Conservation (phyloP, 2,888 invertebrate species). For the Sinotaia quadrata region DNA sequence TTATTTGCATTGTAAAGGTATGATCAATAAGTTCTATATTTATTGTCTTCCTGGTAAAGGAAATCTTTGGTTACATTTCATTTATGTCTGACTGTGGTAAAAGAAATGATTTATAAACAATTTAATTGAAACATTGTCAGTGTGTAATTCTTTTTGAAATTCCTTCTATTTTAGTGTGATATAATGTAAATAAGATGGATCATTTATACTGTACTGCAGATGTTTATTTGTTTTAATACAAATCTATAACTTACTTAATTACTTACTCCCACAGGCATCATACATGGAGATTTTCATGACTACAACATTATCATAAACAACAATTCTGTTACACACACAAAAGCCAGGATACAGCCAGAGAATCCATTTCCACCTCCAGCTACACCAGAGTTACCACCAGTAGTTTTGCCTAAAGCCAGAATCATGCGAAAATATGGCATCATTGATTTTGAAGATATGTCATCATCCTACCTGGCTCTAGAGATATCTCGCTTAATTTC, state of each 20-base stretch:
- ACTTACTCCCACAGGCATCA: conserved; percentile 25
- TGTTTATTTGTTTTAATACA: conserved; percentile 3
- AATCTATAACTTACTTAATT: neutral
- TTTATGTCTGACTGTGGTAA: too few species aligned
- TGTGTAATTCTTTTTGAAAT: too few species aligned
- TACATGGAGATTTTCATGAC: conserved; percentile 30
- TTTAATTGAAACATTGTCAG: too few species aligned
- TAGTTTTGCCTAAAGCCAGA: neutral
- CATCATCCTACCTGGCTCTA: conserved; percentile 14
- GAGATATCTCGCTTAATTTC: conserved; percentile 20
- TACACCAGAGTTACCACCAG: too few species aligned
- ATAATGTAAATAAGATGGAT: too few species aligned
- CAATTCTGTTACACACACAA: neutral
- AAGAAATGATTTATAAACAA: too few species aligned
- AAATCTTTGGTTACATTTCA: too few species aligned
- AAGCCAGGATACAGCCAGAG: neutral
- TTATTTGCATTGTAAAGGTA: too few species aligned
- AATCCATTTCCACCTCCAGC: neutral
- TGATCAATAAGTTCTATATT: too few species aligned
- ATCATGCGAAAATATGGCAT: conserved; percentile 21
- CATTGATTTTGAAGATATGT: conserved; percentile 27
- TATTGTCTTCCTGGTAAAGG: too few species aligned
- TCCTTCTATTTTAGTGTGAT: too few species aligned
- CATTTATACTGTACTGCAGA: neutral
- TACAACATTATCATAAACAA: conserved; percentile 20